Evolutionary conservation across 2,797 vertebrate genomes (phyloP), one percentile per base, ranked within the genome.

Genomic region (Girardinus metallicus): DNA sequence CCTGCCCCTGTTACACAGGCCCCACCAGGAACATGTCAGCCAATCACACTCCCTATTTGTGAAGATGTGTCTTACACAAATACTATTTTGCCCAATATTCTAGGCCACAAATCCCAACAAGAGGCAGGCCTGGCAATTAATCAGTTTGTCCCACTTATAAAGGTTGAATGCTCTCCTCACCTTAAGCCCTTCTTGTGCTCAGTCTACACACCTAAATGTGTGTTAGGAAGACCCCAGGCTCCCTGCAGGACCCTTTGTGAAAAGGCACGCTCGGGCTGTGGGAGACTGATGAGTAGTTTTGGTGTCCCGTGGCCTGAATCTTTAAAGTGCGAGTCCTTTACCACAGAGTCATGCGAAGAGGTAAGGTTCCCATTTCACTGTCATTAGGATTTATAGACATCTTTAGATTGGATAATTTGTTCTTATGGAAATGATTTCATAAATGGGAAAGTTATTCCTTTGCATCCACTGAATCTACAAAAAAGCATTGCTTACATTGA

Each of bases 151-250:
- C 83, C 91, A 0, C 64, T 95, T 0, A 43, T 95, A 0, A 79
- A 87, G 12, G 74, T 86, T 46, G 73, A 26, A 0, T 95, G 95
- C 81, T 95, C 92, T 44, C 55, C 81, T 34, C 80, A 91, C 0
- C 71, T 95, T 34, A 90, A 91, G 88, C 55, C 82, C 0, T 94
- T 95, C 80, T 1, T 95, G 71, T 95, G 95, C 86, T 93, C 93
- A 0, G 39, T 92, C 76, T 94, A 87, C 78, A 60, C 53, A 0
- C 94, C 94, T 0, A 70, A 91, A 83, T 95, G 95, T 43, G 75
- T 90, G 75, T 73, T 71, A 0, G 94, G 93, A 16, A 83, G 4
- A 31, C 9, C 81, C 18, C 85, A 36, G 0, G 73, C 87, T 5
- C 91, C 93, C 57, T 94, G 94, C 86, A 92, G 83, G 4, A 83